Conservation (phyloP, 2,888 invertebrate genomes). For the Cepaea hortensis region DNA sequence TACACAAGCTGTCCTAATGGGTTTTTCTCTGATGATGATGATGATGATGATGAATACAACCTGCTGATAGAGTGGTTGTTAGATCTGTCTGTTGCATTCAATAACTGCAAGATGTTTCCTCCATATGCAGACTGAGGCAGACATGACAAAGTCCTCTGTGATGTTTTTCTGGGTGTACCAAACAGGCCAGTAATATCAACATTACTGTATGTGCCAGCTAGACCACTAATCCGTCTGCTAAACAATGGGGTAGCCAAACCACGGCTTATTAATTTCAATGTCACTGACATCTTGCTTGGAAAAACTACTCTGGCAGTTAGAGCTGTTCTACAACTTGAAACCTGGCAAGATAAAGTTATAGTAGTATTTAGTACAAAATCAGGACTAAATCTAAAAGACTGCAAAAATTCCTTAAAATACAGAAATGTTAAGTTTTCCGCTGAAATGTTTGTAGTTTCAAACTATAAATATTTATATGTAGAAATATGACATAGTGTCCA, state of each 20-base stretch:
- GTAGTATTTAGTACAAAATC: no score
- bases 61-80: neutral
- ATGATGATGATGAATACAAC: conserved; percentile 4
- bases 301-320: no score
- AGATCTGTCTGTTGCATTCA: neutral
- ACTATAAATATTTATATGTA: no score
- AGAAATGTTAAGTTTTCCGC: no score
- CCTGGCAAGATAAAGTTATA: no score
- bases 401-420: no score
- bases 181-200: neutral
- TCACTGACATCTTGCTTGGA: neutral
- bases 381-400: no score
- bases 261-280: neutral
- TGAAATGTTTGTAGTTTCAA: no score
- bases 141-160: neutral
- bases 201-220: neutral
- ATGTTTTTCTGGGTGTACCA: neutral
- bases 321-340: no score
- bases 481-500: no score
- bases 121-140: neutral
- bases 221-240: neutral
- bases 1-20: conserved; percentile 79
- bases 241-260: neutral
- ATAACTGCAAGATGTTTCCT: neutral
- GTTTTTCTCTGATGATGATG: conserved; percentile 10